Evolutionary conservation across 1,140 invertebrate species (phyloP), one percentile per base, ranked within the genome.

Genomic region (Drosophila sp.): DNA sequence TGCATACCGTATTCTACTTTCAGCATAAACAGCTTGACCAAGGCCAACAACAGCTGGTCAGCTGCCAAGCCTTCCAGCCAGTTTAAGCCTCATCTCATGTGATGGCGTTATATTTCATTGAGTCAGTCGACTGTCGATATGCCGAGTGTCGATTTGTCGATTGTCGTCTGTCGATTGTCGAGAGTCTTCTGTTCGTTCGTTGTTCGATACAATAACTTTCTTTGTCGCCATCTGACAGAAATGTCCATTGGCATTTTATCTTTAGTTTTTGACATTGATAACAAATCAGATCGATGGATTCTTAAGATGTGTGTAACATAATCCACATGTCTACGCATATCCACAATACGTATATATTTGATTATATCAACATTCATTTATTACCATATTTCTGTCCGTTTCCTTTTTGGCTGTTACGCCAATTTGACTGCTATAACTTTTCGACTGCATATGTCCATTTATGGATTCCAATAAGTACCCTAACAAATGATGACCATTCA

Each of bases 1-100:
- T 82, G 70, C 74, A 78, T 66, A n/a, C n/a, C n/a, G n/a, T n/a
- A 80, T 80, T 84, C 80, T 84, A 65, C 72, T 66, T 79, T 83
- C 75, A 84, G 80, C 80, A 83, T 84, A 84, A 84, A 77, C 80
- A 80, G 79, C 76, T 84, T 67, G 32, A 40, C 73, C 81, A 84
- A 84, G 81, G 81, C 70, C 80, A 73, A 45, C 41, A 64, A 41
- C 41, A 59, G 51, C 51, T 70, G 43, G 51, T 56, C 6, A 18
- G 3, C 11, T 38, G 7, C 18, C 27, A 7, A 40, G 25, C 46
- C 46, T 67, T 46, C 36, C 16, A 13, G n/a, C 43, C 64, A 58
- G 25, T 38, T 56, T 21, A 21, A n/a, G 34, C 4, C 32, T 13
- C 53, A 56, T 56, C 53, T 40, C 34, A 25, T 21, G 9, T n/a